phyloP scores from a whole-genome alignment of 2,888 invertebrate genomes.

The Drosophila maculinotata region DNA sequence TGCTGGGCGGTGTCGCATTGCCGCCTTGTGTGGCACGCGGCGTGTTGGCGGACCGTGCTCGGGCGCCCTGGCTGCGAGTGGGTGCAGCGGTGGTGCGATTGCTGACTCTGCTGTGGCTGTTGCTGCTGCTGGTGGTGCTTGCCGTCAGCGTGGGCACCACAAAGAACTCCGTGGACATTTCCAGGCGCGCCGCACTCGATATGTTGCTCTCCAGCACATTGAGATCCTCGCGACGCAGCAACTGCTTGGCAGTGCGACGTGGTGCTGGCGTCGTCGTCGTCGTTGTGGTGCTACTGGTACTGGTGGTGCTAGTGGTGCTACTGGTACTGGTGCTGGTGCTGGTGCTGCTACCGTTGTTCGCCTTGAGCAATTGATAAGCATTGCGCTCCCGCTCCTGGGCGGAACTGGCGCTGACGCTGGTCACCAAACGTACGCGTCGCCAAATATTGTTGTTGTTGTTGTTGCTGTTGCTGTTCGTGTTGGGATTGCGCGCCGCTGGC shows the following conservation, averaged over 20 bases:
- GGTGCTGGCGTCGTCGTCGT: slow-evolving; percentile 30
- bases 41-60: slow-evolving; percentile 68
- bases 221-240: slow-evolving; percentile 78
- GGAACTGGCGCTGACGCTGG: slow-evolving; percentile 58
- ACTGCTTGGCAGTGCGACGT: slow-evolving; percentile 67
- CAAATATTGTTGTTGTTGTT: slow-evolving; percentile 63
- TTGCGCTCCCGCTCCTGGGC: slow-evolving; percentile 68
- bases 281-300: slow-evolving; percentile 18
- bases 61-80: slow-evolving; percentile 65
- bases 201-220: slow-evolving; percentile 74
- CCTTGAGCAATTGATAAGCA: slow-evolving; percentile 68
- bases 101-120: slow-evolving; percentile 6
- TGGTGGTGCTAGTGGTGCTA: slow-evolving; percentile 33
- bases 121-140: slow-evolving; percentile 34
- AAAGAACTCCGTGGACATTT: slow-evolving; percentile 94
- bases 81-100: slow-evolving; percentile 50
- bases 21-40: slow-evolving; percentile 53
- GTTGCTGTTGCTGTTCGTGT: slow-evolving; percentile 53
- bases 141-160: slow-evolving; percentile 88
- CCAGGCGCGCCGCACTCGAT: slow-evolving; percentile 86
- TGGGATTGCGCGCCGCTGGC: slow-evolving; percentile 65
- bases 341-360: slow-evolving; percentile 48
- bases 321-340: slow-evolving; percentile 13
- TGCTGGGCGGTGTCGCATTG: slow-evolving; percentile 76
- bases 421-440: slow-evolving; percentile 71